Evolutionary conservation across 2,888 invertebrate species (phyloP).

Genomic region (Diloba caeruleocephala): DNA sequence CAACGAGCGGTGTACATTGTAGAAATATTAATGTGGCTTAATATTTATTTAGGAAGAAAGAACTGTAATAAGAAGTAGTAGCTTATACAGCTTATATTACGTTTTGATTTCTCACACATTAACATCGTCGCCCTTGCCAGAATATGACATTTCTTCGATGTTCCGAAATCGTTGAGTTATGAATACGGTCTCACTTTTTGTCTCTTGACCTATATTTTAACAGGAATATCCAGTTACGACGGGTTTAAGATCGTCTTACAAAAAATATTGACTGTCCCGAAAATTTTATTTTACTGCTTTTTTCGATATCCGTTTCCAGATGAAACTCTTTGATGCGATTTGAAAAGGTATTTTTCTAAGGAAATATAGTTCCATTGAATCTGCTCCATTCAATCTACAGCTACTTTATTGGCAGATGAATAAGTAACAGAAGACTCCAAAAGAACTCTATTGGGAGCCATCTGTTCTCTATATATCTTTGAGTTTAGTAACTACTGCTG

Average conservation of each 20-base stretch:
- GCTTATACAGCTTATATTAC: too few relatives aligned
- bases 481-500: too few relatives aligned
- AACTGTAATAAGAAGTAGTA: too few relatives aligned
- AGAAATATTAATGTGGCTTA: too few relatives aligned
- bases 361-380: conserved; percentile 5
- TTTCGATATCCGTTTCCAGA: conserved; percentile 3
- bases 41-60: too few relatives aligned
- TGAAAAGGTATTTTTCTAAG: background rate
- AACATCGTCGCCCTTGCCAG: conserved; percentile 7
- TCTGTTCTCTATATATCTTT: too few relatives aligned
- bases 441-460: too few relatives aligned
- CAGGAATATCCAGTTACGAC: conserved; percentile 40
- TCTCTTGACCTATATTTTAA: conserved; percentile 48
- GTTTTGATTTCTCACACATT: conserved; percentile 16
- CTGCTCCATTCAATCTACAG: background rate
- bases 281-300: background rate
- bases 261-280: background rate
- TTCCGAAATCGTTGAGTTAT: background rate
- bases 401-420: too few relatives aligned
- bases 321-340: background rate
- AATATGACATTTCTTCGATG: conserved; percentile 3
- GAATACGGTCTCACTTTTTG: conserved; percentile 11
- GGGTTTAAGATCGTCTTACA: conserved; percentile 9
- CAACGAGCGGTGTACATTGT: too few relatives aligned
- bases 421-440: too few relatives aligned